These are phyloP conservation scores for Acronicta aceris DNA, from an alignment of 2,888 invertebrate species.

Conservation along the genomic window DNA sequence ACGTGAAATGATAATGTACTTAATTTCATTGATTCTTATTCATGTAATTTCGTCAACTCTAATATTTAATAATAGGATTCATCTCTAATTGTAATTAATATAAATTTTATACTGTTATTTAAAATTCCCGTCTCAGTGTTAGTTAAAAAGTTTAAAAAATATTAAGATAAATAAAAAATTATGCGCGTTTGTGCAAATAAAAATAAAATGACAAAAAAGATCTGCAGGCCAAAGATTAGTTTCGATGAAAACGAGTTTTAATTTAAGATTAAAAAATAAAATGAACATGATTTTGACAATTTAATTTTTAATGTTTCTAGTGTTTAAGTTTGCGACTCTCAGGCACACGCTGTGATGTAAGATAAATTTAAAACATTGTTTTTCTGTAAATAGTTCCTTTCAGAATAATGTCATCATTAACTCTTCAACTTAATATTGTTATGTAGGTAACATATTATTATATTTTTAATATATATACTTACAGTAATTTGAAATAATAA, in stretches of 20 bases:
- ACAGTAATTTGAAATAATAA: slow-evolving; percentile 29
- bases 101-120: slow-evolving; percentile 58
- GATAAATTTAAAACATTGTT: slow-evolving; percentile 65
- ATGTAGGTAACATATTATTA: slow-evolving; percentile 27
- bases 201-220: slow-evolving; percentile 71
- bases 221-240: slow-evolving; percentile 88
- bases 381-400: slow-evolving; percentile 68
- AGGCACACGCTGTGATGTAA: slow-evolving; percentile 88
- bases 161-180: slow-evolving; percentile 51
- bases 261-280: slow-evolving; percentile 60
- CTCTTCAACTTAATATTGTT: slow-evolving; percentile 18
- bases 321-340: slow-evolving; percentile 83
- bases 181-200: slow-evolving; percentile 77
- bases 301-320: slow-evolving; percentile 60
- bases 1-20: slow-evolving; percentile 79
- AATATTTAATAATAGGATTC: slow-evolving; percentile 58
- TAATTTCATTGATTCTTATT: slow-evolving; percentile 71
- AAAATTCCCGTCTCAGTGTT: slow-evolving; percentile 75
- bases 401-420: slow-evolving; percentile 33
- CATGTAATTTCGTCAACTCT: slow-evolving; percentile 50
- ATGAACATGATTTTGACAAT: slow-evolving; percentile 72
- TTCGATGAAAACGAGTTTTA: slow-evolving; percentile 65
- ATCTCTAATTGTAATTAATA: slow-evolving; percentile 56
- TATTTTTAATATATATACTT: slow-evolving; percentile 39
- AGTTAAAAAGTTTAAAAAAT: slow-evolving; percentile 58